Percentiles rank a stretch among this genome's conserved stretches.
phyloP scores from a whole-genome alignment of 2,113 vertebrate genomes.

The Amphiprion ocellaris region DNA sequence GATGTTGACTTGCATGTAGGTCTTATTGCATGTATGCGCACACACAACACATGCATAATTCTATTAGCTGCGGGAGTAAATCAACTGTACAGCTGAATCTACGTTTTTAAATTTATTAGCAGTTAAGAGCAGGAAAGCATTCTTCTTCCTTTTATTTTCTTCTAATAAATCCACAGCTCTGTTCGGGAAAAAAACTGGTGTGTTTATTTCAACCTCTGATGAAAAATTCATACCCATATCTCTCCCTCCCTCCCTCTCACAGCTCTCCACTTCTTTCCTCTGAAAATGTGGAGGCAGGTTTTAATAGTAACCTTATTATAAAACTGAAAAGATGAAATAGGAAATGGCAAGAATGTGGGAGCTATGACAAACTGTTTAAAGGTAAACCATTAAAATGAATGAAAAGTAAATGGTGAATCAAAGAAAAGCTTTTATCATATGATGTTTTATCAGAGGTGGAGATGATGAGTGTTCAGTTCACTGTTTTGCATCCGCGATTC shows the following conservation, averaged over 20 bases:
- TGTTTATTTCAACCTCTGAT: conserved; percentile 64
- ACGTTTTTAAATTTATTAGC: background rate
- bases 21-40: background rate
- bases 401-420: background rate
- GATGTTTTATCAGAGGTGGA: background rate
- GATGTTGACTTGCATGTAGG: background rate
- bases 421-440: background rate
- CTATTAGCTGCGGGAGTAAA: background rate
- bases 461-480: background rate
- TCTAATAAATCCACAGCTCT: conserved; percentile 46
- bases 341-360: rapidly evolving
- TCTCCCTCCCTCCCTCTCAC: conserved; percentile 9
- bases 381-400: rapidly evolving
- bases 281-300: background rate
- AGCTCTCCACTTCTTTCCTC: background rate
- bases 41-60: background rate
- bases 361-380: background rate
- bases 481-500: background rate
- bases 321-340: background rate
- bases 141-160: conserved; percentile 6
- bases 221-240: conserved; percentile 61
- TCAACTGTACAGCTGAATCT: conserved; percentile 26
- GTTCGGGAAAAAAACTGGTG: conserved; percentile 14
- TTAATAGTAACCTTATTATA: conserved; percentile 19
- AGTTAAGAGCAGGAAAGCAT: background rate